Conservation (phyloP, 37 sponge, comb jelly and placozoan genomes). For the Mnemiopsis leidyi region DNA sequence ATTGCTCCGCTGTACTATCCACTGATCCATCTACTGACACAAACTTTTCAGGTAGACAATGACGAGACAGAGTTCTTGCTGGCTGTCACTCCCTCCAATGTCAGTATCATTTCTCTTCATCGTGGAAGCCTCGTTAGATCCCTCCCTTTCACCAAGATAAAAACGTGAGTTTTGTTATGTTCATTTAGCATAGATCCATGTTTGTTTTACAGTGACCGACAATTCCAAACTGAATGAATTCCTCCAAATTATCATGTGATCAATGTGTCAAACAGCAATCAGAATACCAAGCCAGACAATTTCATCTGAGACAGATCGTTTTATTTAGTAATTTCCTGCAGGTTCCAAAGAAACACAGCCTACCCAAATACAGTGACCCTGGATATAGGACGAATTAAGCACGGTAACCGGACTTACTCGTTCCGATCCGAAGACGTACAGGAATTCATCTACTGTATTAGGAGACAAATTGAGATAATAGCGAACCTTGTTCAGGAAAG, state of each 20-base stretch:
- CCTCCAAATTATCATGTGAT: too few species aligned
- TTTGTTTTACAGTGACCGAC: too few species aligned
- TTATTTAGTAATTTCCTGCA: not conserved
- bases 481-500: not conserved
- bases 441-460: not conserved
- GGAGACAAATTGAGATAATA: not conserved
- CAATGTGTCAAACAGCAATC: too few species aligned
- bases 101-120: not conserved
- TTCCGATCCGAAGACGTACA: not conserved
- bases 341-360: not conserved
- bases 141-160: slow-evolving; percentile 19
- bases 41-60: slow-evolving; percentile 1
- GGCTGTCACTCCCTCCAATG: not conserved
- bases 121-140: not conserved
- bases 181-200: too few species aligned
- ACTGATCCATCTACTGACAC: too few species aligned
- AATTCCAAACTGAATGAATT: too few species aligned
- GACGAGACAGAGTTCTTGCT: slow-evolving; percentile 40
- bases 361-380: not conserved
- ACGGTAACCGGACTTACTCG: not conserved
- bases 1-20: too few species aligned
- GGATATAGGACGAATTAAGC: not conserved
- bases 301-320: too few species aligned
- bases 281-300: too few species aligned
- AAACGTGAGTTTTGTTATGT: slow-evolving; percentile 38